phyloP scores from a whole-genome alignment of 2,888 invertebrate genomes.

The Drosophila melanocephala region DNA sequence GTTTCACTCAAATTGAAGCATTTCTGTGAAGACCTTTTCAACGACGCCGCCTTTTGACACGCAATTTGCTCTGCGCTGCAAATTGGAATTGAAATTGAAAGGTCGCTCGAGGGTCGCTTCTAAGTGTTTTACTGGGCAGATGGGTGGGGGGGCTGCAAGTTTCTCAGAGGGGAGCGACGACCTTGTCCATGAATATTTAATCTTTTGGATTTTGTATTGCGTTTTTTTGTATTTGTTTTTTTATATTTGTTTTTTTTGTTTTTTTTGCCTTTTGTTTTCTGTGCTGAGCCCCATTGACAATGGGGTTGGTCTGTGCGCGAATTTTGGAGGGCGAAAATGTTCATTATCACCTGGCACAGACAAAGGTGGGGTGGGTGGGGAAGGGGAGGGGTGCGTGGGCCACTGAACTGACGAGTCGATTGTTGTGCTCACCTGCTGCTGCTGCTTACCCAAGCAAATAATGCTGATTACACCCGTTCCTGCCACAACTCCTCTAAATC shows the following conservation, averaged over 20 bases:
- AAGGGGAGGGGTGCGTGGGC: slow-evolving; percentile 27
- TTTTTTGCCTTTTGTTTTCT: neutral
- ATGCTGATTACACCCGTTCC: slow-evolving; percentile 12
- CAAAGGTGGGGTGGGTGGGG: slow-evolving; percentile 26
- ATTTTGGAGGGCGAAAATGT: slow-evolving; percentile 37
- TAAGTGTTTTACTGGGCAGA: neutral
- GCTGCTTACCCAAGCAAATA: slow-evolving; percentile 60
- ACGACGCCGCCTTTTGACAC: slow-evolving; percentile 40
- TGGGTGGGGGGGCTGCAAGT: slow-evolving; percentile 3
- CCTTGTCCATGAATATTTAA: slow-evolving; percentile 61
- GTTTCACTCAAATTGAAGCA: slow-evolving; percentile 35
- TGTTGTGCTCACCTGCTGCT: slow-evolving; percentile 36
- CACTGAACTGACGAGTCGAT: slow-evolving; percentile 59
- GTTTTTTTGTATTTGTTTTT: neutral
- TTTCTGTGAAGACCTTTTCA: slow-evolving; percentile 42
- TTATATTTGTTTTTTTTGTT: neutral
- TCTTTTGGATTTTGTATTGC: slow-evolving; percentile 16
- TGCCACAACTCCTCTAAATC: neutral
- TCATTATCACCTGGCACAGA: slow-evolving; percentile 59
- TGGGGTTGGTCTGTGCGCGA: slow-evolving; percentile 32
- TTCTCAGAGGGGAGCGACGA: slow-evolving; percentile 40
- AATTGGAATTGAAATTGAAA: slow-evolving; percentile 58
- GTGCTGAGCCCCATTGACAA: slow-evolving; percentile 36
- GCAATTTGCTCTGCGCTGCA: slow-evolving; percentile 44
- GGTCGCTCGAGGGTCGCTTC: slow-evolving; percentile 32